Evolutionary conservation across 1,140 invertebrate genomes (phyloP), one percentile per base, ranked within the genome.

Genomic region (Drosophila truncata): DNA sequence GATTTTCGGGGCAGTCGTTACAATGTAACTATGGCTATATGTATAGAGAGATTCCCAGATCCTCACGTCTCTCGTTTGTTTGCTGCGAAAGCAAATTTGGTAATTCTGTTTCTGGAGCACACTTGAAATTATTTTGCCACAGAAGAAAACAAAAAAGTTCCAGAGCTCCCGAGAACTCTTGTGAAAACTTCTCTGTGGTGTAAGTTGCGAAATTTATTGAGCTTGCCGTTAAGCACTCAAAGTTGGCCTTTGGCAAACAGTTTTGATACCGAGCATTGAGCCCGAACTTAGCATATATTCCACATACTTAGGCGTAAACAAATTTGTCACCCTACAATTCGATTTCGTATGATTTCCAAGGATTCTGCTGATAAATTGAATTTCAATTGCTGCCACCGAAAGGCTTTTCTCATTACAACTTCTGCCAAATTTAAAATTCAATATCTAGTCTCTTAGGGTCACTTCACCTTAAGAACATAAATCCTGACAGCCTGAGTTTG

Each of bases 401-500:
- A 25, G 44, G 29, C 44, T 59, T 39, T 50, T 35, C 31, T 49
- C 44, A 50, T 73, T 72, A 73, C 42, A 50, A 27, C 13, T 41
- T 35, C 25, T 23, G 27, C 1, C 33, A 33, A 25, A 25, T 60
- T 59, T 23, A 33, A 49, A 70, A 55, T 67, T 72, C 82, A 67
- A 72, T 73, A 57, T 64, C 65, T 72, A 59, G 42, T 42, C 39
- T 39, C 27, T 62, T 35, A n/a, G 50, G 63, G 77, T 84, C 57
- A 66, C 52, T 83, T 54, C 63, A 65, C 67, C 70, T 54, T 37
- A 59, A 63, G 60, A 41, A 63, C 60, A 84, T 85, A 84, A 81
- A 69, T 84, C 82, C 66, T 39, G 72, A 70, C 70, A 73, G 55
- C 70, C 77, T 39, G 39, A 73, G 49, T 50, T 72, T 59, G 33